A percentile compares a stretch with the other conserved stretches of the same genome.
Evolutionary conservation across 2,113 vertebrate species (phyloP).

Genomic region (Calyptomena viridis): DNA sequence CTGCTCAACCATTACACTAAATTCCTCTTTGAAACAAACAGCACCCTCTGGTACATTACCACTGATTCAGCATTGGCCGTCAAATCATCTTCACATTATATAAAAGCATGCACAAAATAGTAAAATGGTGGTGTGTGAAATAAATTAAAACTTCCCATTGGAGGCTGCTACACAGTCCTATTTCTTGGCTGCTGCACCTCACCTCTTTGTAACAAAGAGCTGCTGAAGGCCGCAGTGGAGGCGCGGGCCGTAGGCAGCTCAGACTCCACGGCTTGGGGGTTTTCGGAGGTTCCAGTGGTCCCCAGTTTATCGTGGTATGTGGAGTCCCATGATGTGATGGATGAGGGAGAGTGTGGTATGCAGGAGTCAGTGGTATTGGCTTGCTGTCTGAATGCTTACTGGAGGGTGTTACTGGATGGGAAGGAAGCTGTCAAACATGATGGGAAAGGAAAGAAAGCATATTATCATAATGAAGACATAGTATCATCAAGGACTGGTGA

Average conservation of each 20-base stretch:
- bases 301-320: slow-evolving; percentile 95
- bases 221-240: slow-evolving; percentile 91
- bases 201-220: slow-evolving; percentile 99
- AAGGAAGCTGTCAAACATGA: slow-evolving; percentile 84
- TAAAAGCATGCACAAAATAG: neutral
- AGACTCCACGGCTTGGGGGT: slow-evolving; percentile 98
- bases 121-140: neutral
- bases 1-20: neutral
- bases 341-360: slow-evolving; percentile 96
- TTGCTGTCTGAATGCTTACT: slow-evolving; percentile 91
- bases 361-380: slow-evolving; percentile 86
- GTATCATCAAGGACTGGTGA: neutral
- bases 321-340: slow-evolving; percentile 92
- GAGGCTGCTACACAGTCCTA: neutral
- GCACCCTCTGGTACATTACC: neutral
- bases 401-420: slow-evolving; percentile 91
- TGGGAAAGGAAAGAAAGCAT: neutral
- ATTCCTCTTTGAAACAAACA: neutral
- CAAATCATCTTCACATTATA: neutral
- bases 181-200: neutral
- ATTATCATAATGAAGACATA: neutral
- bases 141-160: neutral
- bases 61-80: neutral
- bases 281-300: slow-evolving; percentile 94
- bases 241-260: slow-evolving; percentile 93